Evolutionary conservation across 2,113 vertebrate species (phyloP).

Genomic region (Aldabrachelys gigantea): DNA sequence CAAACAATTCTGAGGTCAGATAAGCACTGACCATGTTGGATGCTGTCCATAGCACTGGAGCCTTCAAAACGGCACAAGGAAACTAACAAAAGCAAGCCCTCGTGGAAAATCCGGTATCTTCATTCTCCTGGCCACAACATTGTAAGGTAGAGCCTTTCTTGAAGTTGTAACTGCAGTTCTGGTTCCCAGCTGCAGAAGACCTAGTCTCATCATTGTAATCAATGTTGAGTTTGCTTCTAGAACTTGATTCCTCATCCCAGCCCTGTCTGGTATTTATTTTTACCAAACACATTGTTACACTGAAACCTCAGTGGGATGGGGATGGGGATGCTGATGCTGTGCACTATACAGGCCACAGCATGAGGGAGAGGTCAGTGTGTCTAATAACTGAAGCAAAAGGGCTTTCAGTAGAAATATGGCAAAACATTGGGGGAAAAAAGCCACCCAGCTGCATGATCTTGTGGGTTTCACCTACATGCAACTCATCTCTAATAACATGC

Average conservation of each 20-base stretch:
- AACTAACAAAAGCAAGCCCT: background rate
- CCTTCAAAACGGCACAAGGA: background rate
- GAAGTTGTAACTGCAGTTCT: background rate
- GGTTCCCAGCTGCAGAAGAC: background rate
- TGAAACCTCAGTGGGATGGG: rapidly evolving
- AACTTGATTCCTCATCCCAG: background rate
- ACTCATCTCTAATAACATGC: background rate
- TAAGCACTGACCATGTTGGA: background rate
- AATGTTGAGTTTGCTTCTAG: background rate
- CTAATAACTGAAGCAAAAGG: conserved; percentile 25
- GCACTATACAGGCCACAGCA: rapidly evolving
- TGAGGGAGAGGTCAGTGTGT: background rate
- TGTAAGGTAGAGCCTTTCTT: background rate
- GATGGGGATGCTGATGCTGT: background rate
- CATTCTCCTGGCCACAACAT: background rate
- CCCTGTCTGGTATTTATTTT: background rate
- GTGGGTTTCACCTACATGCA: background rate
- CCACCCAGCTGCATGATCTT: conserved; percentile 1
- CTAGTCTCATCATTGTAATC: background rate
- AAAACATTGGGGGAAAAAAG: background rate
- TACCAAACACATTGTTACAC: background rate
- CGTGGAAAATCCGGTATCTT: background rate
- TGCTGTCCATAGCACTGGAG: background rate
- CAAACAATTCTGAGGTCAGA: background rate
- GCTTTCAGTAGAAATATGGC: background rate